phyloP scores from a whole-genome alignment of 2,797 vertebrate genomes.

The Chlorospingus semifuscus region DNA sequence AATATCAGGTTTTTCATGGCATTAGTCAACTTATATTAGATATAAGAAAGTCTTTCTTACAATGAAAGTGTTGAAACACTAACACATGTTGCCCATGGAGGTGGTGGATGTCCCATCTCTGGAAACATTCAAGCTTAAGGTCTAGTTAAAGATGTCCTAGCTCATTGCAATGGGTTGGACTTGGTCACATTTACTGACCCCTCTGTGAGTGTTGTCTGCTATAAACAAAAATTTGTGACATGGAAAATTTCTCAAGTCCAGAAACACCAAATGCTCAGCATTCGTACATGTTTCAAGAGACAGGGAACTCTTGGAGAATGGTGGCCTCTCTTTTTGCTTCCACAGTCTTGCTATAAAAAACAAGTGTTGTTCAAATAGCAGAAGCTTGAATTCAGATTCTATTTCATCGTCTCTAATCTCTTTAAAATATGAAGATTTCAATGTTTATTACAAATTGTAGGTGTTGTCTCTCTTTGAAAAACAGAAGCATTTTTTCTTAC shows the following conservation, averaged over 20 bases:
- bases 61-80: neutral
- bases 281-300: neutral
- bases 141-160: neutral
- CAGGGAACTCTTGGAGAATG: neutral
- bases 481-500: neutral
- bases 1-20: neutral
- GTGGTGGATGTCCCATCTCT: neutral
- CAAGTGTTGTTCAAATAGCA: fast-evolving
- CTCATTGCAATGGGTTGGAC: neutral
- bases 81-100: neutral
- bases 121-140: neutral
- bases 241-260: neutral
- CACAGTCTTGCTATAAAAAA: neutral
- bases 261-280: neutral
- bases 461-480: neutral
- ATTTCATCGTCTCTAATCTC: neutral
- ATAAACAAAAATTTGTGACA: neutral
- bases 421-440: neutral
- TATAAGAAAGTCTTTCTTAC: neutral
- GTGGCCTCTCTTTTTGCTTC: neutral
- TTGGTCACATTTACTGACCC: neutral
- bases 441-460: neutral
- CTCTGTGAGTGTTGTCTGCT: neutral
- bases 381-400: neutral
- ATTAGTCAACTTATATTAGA: neutral